Conservation (phyloP, 2,888 invertebrate genomes). For the Lasioglossum calceatum region DNA sequence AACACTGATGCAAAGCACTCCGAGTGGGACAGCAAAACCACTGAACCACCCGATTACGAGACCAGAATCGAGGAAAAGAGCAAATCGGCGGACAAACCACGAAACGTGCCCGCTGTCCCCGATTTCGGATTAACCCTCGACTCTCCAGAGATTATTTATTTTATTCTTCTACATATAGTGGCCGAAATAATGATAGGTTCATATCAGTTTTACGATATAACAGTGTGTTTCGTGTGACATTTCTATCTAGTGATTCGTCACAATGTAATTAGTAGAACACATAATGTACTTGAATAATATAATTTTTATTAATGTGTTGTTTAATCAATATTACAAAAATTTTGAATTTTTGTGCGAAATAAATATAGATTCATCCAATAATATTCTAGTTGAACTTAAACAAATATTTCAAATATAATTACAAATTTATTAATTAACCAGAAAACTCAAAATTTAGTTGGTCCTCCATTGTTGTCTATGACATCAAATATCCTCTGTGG, state of each 20-base stretch:
- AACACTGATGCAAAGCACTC: slow-evolving; percentile 3
- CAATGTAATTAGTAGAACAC: too few species aligned
- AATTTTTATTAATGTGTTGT: background rate
- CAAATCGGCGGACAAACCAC: background rate
- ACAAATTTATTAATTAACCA: background rate
- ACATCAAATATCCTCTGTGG: too few species aligned
- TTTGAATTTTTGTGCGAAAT: background rate
- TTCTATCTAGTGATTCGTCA: background rate
- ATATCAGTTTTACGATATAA: too few species aligned
- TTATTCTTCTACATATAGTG: background rate
- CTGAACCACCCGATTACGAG: background rate
- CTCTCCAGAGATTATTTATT: background rate
- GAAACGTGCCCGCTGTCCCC: background rate
- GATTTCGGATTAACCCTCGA: background rate
- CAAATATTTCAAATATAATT: too few species aligned
- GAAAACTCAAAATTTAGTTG: too few species aligned
- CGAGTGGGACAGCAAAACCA: background rate
- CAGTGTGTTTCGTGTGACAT: too few species aligned
- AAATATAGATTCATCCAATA: background rate
- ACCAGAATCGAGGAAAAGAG: background rate
- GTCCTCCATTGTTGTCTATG: too few species aligned
- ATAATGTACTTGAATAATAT: too few species aligned
- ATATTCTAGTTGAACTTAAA: background rate
- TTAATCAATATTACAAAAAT: background rate
- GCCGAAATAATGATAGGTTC: too few species aligned